Evolutionary conservation across 2,888 invertebrate species (phyloP).

Genomic region (Zele albiditarsus): DNA sequence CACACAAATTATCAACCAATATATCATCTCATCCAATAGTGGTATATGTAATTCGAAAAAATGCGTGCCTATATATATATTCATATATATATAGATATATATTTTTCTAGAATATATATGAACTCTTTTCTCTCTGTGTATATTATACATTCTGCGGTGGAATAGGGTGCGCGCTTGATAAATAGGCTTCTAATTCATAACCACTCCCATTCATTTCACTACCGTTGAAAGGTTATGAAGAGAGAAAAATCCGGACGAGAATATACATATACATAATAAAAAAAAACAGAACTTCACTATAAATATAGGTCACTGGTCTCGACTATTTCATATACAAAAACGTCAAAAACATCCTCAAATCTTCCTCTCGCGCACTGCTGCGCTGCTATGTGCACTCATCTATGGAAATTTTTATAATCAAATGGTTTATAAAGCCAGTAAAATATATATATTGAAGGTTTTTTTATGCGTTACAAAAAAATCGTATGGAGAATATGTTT

Average conservation of each 20-base stretch:
- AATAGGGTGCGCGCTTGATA: conserved; percentile 35
- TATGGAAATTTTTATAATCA: conserved; percentile 31
- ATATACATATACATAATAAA: background rate
- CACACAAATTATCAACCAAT: conserved; percentile 12
- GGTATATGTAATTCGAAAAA: background rate
- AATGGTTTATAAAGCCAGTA: background rate
- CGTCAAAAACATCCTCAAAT: conserved; percentile 45
- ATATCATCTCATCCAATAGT: conserved; percentile 14
- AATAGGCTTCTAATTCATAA: conserved; percentile 47
- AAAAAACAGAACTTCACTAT: conserved; percentile 20
- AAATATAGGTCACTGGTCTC: conserved; percentile 31
- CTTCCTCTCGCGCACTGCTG: background rate
- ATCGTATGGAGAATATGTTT: too few species aligned
- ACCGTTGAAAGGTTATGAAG: conserved; percentile 16
- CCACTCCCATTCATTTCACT: conserved; percentile 46
- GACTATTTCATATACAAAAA: conserved; percentile 34
- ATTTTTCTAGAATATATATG: conserved; percentile 3
- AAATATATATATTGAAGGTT: background rate
- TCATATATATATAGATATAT: conserved; percentile 10
- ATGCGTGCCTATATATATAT: background rate
- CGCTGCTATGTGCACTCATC: conserved; percentile 5
- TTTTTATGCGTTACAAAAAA: background rate
- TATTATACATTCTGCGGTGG: conserved; percentile 8
- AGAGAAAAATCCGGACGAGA: conserved; percentile 16
- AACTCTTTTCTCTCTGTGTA: background rate